A percentile compares a stretch with the other conserved stretches of the same genome.
phyloP scores from a whole-genome alignment of 2,888 invertebrate species.

The Mactromeris polynyma region DNA sequence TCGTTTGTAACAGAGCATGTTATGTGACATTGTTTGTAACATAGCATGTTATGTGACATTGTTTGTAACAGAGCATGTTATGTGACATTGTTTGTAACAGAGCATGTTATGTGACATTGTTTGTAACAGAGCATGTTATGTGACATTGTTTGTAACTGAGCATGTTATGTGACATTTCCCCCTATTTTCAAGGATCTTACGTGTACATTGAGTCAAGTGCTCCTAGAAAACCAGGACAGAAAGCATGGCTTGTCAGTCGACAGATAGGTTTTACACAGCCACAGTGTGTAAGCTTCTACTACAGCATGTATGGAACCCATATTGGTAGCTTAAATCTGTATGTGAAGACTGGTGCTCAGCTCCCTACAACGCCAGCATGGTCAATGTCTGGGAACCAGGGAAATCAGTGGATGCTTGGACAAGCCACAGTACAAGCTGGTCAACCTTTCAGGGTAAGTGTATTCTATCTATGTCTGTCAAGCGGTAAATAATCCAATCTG shows the following conservation, averaged over 20 bases:
- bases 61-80: too few relatives aligned
- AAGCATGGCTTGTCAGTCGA: slow-evolving; percentile 75
- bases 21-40: too few relatives aligned
- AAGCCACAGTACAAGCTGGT: slow-evolving; percentile 70
- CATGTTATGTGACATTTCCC: too few relatives aligned
- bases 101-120: too few relatives aligned
- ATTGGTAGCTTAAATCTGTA: slow-evolving; percentile 79
- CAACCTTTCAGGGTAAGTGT: slow-evolving; percentile 68
- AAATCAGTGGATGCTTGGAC: slow-evolving; percentile 78
- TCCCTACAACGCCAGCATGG: slow-evolving; percentile 75
- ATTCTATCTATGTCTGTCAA: too few relatives aligned
- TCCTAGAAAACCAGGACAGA: slow-evolving; percentile 71
- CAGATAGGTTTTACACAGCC: slow-evolving; percentile 61
- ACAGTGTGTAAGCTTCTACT: slow-evolving; percentile 80
- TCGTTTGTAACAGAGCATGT: too few relatives aligned
- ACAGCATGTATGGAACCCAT: slow-evolving; percentile 77
- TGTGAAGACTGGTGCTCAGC: slow-evolving; percentile 64
- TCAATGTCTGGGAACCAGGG: slow-evolving; percentile 76
- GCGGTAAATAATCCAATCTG: too few relatives aligned
- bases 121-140: too few relatives aligned
- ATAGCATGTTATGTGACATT: too few relatives aligned
- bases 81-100: too few relatives aligned
- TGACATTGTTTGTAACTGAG: too few relatives aligned
- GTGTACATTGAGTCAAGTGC: slow-evolving; percentile 80
- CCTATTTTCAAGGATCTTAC: slow-evolving; percentile 77